Base-by-base conservation (phyloP, 2,888 invertebrate species). In the Lomographa bimaculata region DNA sequence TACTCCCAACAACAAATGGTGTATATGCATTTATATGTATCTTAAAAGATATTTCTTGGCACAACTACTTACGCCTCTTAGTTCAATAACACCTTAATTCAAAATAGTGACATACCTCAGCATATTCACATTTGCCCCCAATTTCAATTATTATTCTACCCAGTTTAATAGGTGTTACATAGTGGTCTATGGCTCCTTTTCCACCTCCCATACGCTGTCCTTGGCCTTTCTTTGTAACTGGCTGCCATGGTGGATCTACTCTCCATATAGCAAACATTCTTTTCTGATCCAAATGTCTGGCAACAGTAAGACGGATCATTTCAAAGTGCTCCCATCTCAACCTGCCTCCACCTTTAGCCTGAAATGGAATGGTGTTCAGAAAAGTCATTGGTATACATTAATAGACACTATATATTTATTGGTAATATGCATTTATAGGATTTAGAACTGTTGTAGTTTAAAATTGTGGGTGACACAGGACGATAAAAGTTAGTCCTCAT, bases 131-230 rank as follows among this genome's bases (percentile, higher is more conserved):
- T 71, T 93, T 91, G 17, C 99, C 99, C 11, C 95, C 98, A 27
- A 99, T 78, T 91, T 99, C 99, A 0, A 99, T 49, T 43, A 99
- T 96, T 9, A 99, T 93, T 59, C 99, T 91, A 24, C 96, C 97
- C 14, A 95, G 91, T 89, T 95, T 97, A 1, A 99, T 79, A 0
- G 99, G 99, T 0, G 98, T 97, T 0, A 95, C 96, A 75, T 98
- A 99, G 78, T 98, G 97, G 71, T 98, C 95, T 41, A 99, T 98
- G 0, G 93, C 90, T 3, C 97, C 97, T 90, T 99, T 99, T 6
- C 99, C 99, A 51, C 98, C 97, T 4, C 99, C 99, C 96, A 98
- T 97, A 60, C 97, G 90, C 53, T 94, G 94, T 0, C 98, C 98
- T 74, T 94, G 94, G 0, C 96, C 95, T 74, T 96, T 96, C 76